Base-by-base conservation (phyloP, 2,797 vertebrate species). In the Myotis findleyi region DNA sequence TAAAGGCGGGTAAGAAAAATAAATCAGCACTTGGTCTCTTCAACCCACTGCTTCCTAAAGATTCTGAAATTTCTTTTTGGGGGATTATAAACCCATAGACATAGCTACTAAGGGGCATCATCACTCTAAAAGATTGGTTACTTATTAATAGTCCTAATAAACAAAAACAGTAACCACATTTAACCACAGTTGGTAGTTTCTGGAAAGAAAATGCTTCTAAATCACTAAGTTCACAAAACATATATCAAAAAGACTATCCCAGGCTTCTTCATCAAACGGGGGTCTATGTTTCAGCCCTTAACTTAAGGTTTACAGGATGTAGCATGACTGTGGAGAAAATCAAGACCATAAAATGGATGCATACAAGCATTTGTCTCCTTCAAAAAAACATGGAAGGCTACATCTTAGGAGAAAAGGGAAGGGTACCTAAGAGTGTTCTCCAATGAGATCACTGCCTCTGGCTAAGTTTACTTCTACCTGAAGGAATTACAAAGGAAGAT, bases 131-230 rank as follows among this genome's bases (percentile, higher is more conserved):
- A 88, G 4, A 59, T 27, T 59, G 11, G 21, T 64, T 95, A 71
- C 30, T 21, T n/a, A 1, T 75, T 47, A 81, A 25, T n/a, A 87
- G 64, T 76, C 18, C 36, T 27, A 23, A 73, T 53, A 79, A 41
- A 89, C 18, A 36, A 84, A 92, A 73, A 11, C 6, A 71, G 30
- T 33, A 66, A 77, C 36, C 12, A 82, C 64, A 69, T 91, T 64
- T 57, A 89, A 83, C 14, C 55, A 69, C 14, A 86, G 23, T 1
- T 49, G 2, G 38, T 44, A 17, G 36, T 73, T 72, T 93, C 47
- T 53, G 6, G 53, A 93, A 95, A 83, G 53, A 95, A 95, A 81
- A 79, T 75, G 18, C 13, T 49, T 59, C 6, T 79, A 53, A 73
- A 47, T 81, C 36, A 62, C 41, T 53, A 55, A 57, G 11, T 62